Percentiles rank a stretch among this genome's conserved stretches.
These are phyloP conservation scores for Actinernus sp. DNA, from an alignment of 92 coral and sea anemone genomes.

Conservation along the genomic window DNA sequence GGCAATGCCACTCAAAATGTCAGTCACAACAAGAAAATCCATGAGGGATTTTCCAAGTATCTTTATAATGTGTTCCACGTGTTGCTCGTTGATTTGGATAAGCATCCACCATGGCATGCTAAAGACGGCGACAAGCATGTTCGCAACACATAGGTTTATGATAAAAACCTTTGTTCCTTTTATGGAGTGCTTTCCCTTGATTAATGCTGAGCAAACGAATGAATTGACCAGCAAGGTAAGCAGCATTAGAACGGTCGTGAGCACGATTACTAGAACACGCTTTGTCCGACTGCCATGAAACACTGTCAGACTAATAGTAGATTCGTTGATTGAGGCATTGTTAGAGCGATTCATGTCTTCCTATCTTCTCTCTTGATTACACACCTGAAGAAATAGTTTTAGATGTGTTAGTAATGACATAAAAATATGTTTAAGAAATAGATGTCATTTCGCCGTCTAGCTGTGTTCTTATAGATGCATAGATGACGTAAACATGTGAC, in stretches of 20 bases:
- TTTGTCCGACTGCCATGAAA: slow-evolving; percentile 12
- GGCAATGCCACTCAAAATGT: slow-evolving; percentile 29
- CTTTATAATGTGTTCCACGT: neutral
- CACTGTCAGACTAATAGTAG: no score
- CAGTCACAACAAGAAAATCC: slow-evolving; percentile 9
- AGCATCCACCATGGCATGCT: slow-evolving; percentile 44
- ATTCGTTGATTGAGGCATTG: no score
- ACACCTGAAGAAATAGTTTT: no score
- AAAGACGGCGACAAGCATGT: slow-evolving; percentile 7
- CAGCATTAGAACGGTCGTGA: slow-evolving; percentile 13
- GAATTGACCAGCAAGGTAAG: slow-evolving; percentile 10
- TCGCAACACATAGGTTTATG: slow-evolving; percentile 17
- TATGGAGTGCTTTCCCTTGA: slow-evolving; percentile 8
- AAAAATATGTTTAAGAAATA: no score
- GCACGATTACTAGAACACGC: slow-evolving; percentile 9
- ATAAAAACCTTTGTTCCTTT: slow-evolving; percentile 22
- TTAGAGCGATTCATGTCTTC: no score
- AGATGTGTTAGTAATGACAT: no score
- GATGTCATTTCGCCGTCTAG: no score
- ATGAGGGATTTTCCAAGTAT: slow-evolving; percentile 4
- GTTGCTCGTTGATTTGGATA: slow-evolving; percentile 9
- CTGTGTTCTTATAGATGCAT: no score
- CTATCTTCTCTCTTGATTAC: no score
- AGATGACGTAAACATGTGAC: no score
- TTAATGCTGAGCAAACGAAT: slow-evolving; percentile 3